Evolutionary conservation across 2,888 invertebrate species (phyloP).

Genomic region (Lithodes maja): DNA sequence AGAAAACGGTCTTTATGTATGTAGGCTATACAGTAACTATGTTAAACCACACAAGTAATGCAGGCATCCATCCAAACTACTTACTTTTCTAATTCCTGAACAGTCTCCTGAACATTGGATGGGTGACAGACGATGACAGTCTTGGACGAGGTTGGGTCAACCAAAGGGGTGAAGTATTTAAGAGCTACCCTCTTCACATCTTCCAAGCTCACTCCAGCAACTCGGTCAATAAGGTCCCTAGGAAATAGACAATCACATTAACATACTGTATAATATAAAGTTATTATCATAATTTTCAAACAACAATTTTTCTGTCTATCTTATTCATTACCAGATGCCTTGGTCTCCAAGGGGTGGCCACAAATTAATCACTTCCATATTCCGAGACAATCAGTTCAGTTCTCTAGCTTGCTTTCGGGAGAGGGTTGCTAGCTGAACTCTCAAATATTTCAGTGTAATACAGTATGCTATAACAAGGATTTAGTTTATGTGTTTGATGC

Average conservation of each 20-base stretch:
- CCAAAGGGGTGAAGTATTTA: slow-evolving; percentile 83
- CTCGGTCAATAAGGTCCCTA: slow-evolving; percentile 81
- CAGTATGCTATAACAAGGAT: too few species aligned
- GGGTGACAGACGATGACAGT: slow-evolving; percentile 87
- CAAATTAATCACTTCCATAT: too few species aligned
- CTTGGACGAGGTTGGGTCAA: slow-evolving; percentile 79
- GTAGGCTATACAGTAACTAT: background rate
- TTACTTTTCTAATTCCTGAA: slow-evolving; percentile 50
- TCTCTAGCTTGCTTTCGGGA: too few species aligned
- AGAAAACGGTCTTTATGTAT: background rate
- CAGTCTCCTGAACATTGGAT: slow-evolving; percentile 79
- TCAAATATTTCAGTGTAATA: too few species aligned
- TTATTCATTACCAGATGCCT: too few species aligned
- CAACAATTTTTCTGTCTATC: too few species aligned
- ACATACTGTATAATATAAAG: background rate
- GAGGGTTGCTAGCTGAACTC: too few species aligned
- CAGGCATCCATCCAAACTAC: slow-evolving; percentile 11
- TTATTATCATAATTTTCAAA: too few species aligned
- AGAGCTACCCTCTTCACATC: slow-evolving; percentile 82
- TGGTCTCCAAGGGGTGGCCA: too few species aligned
- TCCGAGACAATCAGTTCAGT: too few species aligned
- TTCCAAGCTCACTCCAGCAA: slow-evolving; percentile 81
- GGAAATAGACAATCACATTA: background rate
- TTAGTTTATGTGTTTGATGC: too few species aligned
- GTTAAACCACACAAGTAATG: background rate